Conservation (phyloP, 1,140 invertebrate species). For the Latrodectus geometricus region DNA sequence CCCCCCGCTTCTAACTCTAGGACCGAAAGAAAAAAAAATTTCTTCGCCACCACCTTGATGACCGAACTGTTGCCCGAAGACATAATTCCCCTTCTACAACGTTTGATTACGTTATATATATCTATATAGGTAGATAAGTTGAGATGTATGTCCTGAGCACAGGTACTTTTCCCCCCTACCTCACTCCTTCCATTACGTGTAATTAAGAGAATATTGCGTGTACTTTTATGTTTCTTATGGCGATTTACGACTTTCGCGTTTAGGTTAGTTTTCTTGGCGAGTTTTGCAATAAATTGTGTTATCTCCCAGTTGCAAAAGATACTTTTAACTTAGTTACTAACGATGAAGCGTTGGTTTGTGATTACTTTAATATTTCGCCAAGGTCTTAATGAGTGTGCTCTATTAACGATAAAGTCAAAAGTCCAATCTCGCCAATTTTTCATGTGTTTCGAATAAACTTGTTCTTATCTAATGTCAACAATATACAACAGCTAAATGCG, state of each 20-base stretch:
- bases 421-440: too few relatives aligned
- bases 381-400: too few relatives aligned
- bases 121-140: constrained; percentile 18
- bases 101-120: constrained; percentile 25
- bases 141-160: not conserved
- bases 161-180: not conserved
- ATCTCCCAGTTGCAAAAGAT: not conserved
- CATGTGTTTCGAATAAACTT: too few relatives aligned
- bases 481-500: too few relatives aligned
- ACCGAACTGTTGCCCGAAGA: constrained; percentile 31
- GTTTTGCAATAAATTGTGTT: not conserved
- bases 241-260: not conserved
- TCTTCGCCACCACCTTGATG: constrained; percentile 39
- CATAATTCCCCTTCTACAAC: constrained; percentile 39
- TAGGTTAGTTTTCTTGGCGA: not conserved
- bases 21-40: not conserved
- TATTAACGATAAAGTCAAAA: too few relatives aligned
- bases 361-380: too few relatives aligned
- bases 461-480: too few relatives aligned
- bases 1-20: not conserved
- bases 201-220: constrained; percentile 42
- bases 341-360: not conserved
- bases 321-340: not conserved
- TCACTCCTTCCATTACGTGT: constrained; percentile 23
- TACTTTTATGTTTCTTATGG: constrained; percentile 34